Conservation (phyloP, 2,888 invertebrate genomes). For the Tetranychus truncatus region DNA sequence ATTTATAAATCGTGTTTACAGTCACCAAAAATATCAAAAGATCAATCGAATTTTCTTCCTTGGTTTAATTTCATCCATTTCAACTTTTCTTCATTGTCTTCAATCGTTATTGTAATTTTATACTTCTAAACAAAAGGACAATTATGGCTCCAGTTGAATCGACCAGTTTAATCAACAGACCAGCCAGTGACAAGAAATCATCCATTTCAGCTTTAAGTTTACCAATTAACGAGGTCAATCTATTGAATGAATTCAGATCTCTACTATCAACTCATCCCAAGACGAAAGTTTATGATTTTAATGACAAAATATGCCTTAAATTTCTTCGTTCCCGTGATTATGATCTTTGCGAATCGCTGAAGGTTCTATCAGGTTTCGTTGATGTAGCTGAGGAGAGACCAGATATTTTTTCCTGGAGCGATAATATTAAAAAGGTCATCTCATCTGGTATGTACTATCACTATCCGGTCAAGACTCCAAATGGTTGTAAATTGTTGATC, state of each 20-base stretch:
- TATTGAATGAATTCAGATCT: neutral
- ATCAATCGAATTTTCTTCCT: no score
- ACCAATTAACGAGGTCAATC: neutral
- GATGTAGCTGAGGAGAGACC: neutral
- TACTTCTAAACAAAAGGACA: no score
- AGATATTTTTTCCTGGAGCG: neutral
- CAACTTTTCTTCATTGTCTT: no score
- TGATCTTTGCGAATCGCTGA: neutral
- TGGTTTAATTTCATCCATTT: no score
- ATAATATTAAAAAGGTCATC: neutral
- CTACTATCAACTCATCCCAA: neutral
- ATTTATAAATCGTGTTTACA: no score
- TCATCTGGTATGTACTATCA: slow-evolving; percentile 7
- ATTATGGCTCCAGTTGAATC: neutral
- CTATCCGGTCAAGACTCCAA: neutral
- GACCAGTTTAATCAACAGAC: neutral
- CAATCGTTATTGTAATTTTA: no score
- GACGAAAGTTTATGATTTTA: neutral
- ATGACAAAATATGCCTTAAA: neutral
- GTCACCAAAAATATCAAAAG: no score
- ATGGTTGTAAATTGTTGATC: slow-evolving; percentile 2
- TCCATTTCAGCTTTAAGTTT: neutral
- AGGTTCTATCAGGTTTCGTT: neutral
- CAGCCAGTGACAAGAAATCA: neutral
- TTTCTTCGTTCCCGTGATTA: slow-evolving; percentile 5